These are phyloP conservation scores for Drosophila prosaltans DNA, from an alignment of 1,140 invertebrate genomes.

Conservation along the genomic window DNA sequence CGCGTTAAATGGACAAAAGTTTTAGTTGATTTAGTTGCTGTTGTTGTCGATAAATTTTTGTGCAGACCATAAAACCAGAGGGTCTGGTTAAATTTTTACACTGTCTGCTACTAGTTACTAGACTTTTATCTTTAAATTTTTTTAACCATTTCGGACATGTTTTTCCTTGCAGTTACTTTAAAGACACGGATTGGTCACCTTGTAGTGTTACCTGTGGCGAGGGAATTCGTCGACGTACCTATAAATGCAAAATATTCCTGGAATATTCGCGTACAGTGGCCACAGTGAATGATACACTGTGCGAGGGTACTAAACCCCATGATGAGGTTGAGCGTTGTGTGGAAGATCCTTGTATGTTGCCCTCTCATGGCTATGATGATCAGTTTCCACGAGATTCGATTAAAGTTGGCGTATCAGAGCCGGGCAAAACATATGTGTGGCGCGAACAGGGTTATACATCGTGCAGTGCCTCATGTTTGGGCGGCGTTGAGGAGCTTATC, in stretches of 20 bases:
- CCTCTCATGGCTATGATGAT: conserved; percentile 86
- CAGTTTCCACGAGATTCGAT: conserved; percentile 85
- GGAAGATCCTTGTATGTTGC: conserved; percentile 88
- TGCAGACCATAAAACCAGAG: background rate
- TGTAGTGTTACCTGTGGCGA: conserved; percentile 96
- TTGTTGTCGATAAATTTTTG: conserved; percentile 1
- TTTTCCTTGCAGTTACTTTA: conserved; percentile 84
- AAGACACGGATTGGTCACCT: conserved; percentile 90
- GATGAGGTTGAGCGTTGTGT: conserved; percentile 91
- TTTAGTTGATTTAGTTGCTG: conserved; percentile 33
- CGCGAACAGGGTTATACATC: conserved; percentile 92
- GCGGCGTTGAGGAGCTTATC: conserved; percentile 94
- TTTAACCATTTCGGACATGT: background rate
- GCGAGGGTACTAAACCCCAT: conserved; percentile 91
- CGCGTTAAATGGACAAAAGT: conserved; percentile 25
- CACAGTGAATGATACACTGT: conserved; percentile 93
- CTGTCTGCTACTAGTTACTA: too few relatives aligned
- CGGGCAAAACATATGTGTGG: conserved; percentile 91
- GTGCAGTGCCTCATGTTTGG: conserved; percentile 97
- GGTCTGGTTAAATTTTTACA: too few relatives aligned
- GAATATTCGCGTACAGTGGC: conserved; percentile 94
- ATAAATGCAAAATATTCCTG: conserved; percentile 96
- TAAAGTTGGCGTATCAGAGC: conserved; percentile 85
- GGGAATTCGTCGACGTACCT: conserved; percentile 90
- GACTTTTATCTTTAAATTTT: background rate